Evolutionary conservation across 2,113 vertebrate genomes (phyloP), one percentile per base, ranked within the genome.

Genomic region (Ophiodon elongatus): DNA sequence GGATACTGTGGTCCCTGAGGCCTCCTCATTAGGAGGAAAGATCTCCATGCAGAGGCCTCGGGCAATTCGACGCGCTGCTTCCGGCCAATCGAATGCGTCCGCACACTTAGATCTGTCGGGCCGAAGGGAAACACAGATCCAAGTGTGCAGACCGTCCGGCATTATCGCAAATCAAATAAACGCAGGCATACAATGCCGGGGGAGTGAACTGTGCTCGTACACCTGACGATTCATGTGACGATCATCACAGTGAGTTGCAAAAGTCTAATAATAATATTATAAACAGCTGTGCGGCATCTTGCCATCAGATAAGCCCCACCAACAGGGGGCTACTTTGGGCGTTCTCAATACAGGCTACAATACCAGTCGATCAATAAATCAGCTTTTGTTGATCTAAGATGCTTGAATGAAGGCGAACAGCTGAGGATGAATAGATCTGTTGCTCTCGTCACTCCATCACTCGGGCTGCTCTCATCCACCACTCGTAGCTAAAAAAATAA

Each of bases 1-100:
- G 63, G 60, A 66, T 31, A 6, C 25, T 13, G 57, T 60, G 45
- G 54, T 75, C 73, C 79, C 66, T 15, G 15, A 73, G 80, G 73
- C 72, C 29, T 65, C 45, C 74, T 79, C 76, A 45, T 80, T 85
- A 73, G 33, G 65, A 62, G 60, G 8, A 35, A 25, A 47, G 8
- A 27, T 43, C 33, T 4, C 21, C 11, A 19, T 17, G 59, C 57
- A 56, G 17, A 76, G 74, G 59, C 57, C 64, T 64, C 37, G 14
- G 27, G 52, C 23, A 43, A 74, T 64, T 31, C 56, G 31, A 71
- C 47, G 33, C 76, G 4, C n/a, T 11, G 35, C 37, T 27, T 17
- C 14, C n/a, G n/a, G n/a, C n/a, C 43, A 45, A 17, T 45, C 14
- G 4, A 45, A 45, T 1, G 43, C 13, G 43, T 45, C 43, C 14